Percentiles rank a stretch among this genome's conserved stretches.
Evolutionary conservation across 2,113 vertebrate species (phyloP).

Genomic region (Gambusia affinis): DNA sequence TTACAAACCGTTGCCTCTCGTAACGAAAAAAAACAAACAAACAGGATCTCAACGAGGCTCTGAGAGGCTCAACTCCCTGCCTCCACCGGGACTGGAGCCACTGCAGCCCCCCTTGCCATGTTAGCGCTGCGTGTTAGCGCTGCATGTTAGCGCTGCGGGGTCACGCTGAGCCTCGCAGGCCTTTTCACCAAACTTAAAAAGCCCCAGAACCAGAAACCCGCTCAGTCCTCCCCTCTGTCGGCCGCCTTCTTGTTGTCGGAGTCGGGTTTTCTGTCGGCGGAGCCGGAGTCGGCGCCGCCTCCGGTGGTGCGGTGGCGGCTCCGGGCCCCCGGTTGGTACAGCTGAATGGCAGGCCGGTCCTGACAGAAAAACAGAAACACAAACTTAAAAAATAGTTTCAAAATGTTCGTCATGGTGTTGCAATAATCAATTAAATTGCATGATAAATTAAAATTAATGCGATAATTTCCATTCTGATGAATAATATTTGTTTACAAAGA

Average conservation of each 20-base stretch:
- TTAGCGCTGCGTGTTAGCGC: conserved; percentile 15
- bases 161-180: conserved; percentile 47
- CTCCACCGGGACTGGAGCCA: conserved; percentile 45
- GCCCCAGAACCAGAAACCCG: conserved; percentile 9
- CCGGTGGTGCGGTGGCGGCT: conserved; percentile 84
- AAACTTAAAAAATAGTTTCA: too few species aligned
- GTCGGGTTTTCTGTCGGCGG: conserved; percentile 84
- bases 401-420: too few species aligned
- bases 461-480: too few species aligned
- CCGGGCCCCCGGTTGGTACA: conserved; percentile 94
- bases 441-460: too few species aligned
- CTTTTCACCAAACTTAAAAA: conserved; percentile 34
- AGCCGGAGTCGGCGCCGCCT: conserved; percentile 69
- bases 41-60: conserved; percentile 70
- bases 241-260: conserved; percentile 82
- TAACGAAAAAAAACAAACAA: conserved; percentile 40
- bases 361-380: conserved; percentile 60
- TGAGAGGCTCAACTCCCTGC: conserved; percentile 53
- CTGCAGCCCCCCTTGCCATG: conserved; percentile 40
- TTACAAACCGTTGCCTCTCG: conserved; percentile 45
- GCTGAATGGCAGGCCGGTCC: conserved; percentile 97
- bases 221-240: conserved; percentile 84
- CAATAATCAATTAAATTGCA: too few species aligned
- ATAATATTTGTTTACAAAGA: too few species aligned
- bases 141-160: conserved; percentile 14